phyloP scores from a whole-genome alignment of 1,140 invertebrate species.

The Orchesella cincta region DNA sequence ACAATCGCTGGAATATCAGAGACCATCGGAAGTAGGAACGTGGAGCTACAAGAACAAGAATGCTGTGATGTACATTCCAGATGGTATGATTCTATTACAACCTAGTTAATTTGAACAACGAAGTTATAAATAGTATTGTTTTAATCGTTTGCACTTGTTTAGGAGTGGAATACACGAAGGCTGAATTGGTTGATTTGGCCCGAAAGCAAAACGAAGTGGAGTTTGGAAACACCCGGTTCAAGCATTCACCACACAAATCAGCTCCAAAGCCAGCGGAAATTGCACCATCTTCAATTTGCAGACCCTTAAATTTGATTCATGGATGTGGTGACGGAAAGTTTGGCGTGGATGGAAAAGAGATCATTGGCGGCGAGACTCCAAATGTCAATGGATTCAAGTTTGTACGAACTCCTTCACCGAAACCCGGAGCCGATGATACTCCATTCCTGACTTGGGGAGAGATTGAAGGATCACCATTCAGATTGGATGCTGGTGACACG shows the following conservation, averaged over 20 bases:
- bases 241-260: conserved; percentile 73
- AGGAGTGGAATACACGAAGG: conserved; percentile 71
- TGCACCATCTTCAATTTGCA: conserved; percentile 51
- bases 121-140: too few species aligned
- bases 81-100: too few species aligned
- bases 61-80: conserved; percentile 94
- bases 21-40: conserved; percentile 70
- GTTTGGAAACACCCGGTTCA: conserved; percentile 81
- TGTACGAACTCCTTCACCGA: conserved; percentile 83
- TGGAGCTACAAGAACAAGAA: conserved; percentile 93
- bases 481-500: conserved; percentile 78
- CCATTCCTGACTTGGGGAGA: conserved; percentile 97
- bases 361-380: conserved; percentile 63
- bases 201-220: conserved; percentile 75
- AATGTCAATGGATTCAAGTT: conserved; percentile 77
- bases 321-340: conserved; percentile 72
- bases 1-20: conserved; percentile 61
- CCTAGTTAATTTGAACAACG: too few species aligned
- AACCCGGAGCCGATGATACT: conserved; percentile 79
- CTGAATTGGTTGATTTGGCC: conserved; percentile 71
- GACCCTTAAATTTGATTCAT: not conserved
- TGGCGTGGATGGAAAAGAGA: conserved; percentile 87
- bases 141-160: too few species aligned
- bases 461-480: conserved; percentile 95
- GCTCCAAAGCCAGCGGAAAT: conserved; percentile 54